Conservation (phyloP, 2,113 vertebrate species). For the Gobiocypris rarus region DNA sequence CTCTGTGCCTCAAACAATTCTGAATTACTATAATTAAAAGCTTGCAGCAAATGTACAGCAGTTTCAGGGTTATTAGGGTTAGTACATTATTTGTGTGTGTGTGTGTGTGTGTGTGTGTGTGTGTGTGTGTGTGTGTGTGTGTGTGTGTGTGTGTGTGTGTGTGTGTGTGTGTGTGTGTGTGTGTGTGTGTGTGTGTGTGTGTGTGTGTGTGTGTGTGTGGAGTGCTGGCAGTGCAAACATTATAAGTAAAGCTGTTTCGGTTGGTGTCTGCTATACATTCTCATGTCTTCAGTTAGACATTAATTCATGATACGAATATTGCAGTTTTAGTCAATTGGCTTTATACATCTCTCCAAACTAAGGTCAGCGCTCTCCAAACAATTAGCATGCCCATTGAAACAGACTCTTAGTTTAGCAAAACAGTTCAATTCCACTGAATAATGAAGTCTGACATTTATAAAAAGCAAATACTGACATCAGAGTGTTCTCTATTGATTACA, state of each 20-base stretch:
- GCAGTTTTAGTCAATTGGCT: neutral
- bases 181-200: too few species aligned
- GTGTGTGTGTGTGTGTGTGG: too few species aligned
- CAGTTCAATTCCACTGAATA: neutral
- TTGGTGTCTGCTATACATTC: neutral
- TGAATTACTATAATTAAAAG: conserved; percentile 35
- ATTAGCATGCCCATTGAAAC: neutral
- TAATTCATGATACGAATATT: neutral
- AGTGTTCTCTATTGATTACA: neutral
- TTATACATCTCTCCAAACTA: neutral
- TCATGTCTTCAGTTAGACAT: neutral
- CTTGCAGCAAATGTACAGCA: conserved; percentile 22
- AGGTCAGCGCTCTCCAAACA: neutral
- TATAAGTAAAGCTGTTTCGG: neutral
- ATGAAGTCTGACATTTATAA: neutral
- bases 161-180: too few species aligned
- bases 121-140: too few species aligned
- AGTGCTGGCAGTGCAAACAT: neutral
- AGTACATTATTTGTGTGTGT: conserved; percentile 10
- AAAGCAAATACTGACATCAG: neutral
- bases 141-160: too few species aligned
- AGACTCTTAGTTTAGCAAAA: conserved; percentile 20
- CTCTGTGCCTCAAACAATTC: conserved; percentile 8
- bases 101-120: too few species aligned
- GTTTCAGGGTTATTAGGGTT: conserved; percentile 16